These are phyloP conservation scores for Chymomyza amoena DNA, from an alignment of 2,888 invertebrate genomes.

Conservation along the genomic window DNA sequence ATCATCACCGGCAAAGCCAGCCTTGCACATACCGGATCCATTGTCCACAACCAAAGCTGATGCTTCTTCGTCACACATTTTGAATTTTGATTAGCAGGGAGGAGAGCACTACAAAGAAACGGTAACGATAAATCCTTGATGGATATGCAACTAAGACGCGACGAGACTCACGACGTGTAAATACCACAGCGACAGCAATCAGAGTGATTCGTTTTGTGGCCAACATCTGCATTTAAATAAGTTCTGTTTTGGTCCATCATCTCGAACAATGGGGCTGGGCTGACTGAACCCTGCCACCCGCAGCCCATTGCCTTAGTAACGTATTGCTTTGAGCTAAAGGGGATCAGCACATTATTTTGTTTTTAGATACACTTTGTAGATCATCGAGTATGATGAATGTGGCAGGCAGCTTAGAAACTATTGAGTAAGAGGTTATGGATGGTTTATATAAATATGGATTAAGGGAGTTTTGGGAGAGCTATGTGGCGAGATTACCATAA, in stretches of 20 bases:
- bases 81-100: constrained; percentile 63
- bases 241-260: constrained; percentile 50
- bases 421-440: background rate
- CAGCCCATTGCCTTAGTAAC: constrained; percentile 57
- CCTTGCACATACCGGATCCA: constrained; percentile 99
- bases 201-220: constrained; percentile 74
- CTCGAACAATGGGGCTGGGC: constrained; percentile 47
- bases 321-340: constrained; percentile 27
- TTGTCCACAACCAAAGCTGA: constrained; percentile 96
- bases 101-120: constrained; percentile 45
- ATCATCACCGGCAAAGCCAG: constrained; percentile 97
- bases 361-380: background rate
- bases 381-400: background rate
- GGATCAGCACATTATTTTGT: background rate
- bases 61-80: constrained; percentile 95
- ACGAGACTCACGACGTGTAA: constrained; percentile 71
- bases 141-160: constrained; percentile 32
- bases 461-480: no score
- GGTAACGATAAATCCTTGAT: constrained; percentile 30
- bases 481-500: no score
- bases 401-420: background rate
- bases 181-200: constrained; percentile 76
- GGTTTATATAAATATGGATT: background rate
- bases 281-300: background rate
- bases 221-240: constrained; percentile 63